A percentile compares a stretch with the other conserved stretches of the same genome.
These are phyloP conservation scores for Cheiracanthium punctorium DNA, from an alignment of 2,888 invertebrate species.

Conservation along the genomic window DNA sequence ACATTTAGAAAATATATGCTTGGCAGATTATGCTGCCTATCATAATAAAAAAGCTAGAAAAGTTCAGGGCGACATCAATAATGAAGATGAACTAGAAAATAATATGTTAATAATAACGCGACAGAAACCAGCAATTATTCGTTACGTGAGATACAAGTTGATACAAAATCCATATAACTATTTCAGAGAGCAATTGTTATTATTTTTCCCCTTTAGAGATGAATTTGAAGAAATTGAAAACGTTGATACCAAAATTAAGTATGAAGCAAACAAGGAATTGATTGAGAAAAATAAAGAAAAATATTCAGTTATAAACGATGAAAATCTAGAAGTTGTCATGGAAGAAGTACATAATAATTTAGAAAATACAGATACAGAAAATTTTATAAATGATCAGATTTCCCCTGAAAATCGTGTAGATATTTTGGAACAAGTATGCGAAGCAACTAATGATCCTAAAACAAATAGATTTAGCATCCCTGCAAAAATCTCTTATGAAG, in stretches of 20 bases:
- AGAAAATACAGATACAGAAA: background rate
- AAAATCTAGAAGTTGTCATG: background rate
- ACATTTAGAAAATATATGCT: background rate
- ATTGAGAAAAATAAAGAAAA: background rate
- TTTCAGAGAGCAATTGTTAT: background rate
- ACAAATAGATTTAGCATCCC: background rate
- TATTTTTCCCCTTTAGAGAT: background rate
- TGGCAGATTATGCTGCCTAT: constrained; percentile 4
- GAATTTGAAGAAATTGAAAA: background rate
- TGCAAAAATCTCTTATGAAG: background rate
- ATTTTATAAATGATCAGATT: background rate
- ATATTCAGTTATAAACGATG: background rate
- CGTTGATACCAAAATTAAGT: background rate
- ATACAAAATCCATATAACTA: background rate
- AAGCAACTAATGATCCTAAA: background rate
- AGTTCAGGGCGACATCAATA: background rate
- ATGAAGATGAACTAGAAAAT: background rate
- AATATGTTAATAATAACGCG: background rate
- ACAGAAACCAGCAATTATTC: background rate
- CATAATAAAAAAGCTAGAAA: background rate
- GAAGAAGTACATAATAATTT: background rate
- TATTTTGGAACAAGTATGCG: background rate
- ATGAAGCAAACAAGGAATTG: background rate
- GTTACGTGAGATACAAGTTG: background rate
- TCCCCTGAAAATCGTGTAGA: background rate